Conservation (phyloP, 2,888 invertebrate species). For the Scaeva pyrastri region DNA sequence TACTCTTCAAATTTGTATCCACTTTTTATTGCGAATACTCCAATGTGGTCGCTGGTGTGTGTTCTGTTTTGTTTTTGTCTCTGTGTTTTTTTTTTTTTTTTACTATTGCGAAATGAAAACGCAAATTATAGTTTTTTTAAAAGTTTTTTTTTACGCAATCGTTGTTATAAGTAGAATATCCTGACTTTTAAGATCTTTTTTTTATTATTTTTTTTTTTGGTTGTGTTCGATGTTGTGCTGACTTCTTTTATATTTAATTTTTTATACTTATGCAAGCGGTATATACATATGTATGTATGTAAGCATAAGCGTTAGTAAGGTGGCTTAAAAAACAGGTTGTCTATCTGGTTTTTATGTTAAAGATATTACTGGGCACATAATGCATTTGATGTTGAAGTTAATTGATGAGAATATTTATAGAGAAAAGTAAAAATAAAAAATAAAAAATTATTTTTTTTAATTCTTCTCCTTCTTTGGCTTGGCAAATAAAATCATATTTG, state of each 20-base stretch:
- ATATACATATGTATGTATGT: no score
- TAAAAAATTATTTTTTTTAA: conserved; percentile 1
- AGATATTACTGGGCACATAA: conserved; percentile 41
- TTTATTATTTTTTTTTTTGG: conserved; percentile 3
- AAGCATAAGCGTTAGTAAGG: conserved; percentile 31
- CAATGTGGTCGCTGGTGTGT: conserved; percentile 25
- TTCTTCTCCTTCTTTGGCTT: conserved; percentile 15
- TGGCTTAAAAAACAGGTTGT: conserved; percentile 32
- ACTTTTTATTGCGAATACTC: not conserved
- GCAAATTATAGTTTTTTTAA: conserved; percentile 71
- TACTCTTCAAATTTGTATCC: not conserved
- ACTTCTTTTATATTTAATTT: conserved; percentile 24
- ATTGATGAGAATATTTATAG: conserved; percentile 49
- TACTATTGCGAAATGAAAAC: conserved; percentile 67
- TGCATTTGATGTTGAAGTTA: conserved; percentile 46
- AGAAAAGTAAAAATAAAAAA: not conserved
- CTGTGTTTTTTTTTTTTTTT: conserved; percentile 19
- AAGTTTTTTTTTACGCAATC: conserved; percentile 67
- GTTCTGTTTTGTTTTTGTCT: conserved; percentile 3
- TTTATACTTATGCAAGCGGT: not conserved
- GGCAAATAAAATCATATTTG: conserved; percentile 15
- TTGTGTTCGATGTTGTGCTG: conserved; percentile 4
- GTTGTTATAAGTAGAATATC: conserved; percentile 68
- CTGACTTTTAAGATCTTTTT: conserved; percentile 51
- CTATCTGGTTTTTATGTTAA: conserved; percentile 35